Conservation (phyloP, 2,888 invertebrate genomes). For the Tenthredo livida region DNA sequence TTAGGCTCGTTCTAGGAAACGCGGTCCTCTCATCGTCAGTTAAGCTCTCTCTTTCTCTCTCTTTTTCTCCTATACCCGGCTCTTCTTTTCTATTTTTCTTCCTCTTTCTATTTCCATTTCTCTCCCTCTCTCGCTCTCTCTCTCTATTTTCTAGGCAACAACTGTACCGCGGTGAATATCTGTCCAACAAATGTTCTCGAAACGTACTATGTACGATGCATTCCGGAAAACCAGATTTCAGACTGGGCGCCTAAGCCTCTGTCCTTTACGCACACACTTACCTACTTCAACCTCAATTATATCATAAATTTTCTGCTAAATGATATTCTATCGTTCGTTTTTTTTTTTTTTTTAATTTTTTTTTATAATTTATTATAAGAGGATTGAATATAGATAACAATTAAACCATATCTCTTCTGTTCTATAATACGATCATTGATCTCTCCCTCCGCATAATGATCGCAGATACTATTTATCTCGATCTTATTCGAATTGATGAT, state of each 20-base stretch:
- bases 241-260: not conserved
- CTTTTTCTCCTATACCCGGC: conserved; percentile 35
- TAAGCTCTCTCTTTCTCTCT: conserved; percentile 49
- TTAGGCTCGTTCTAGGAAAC: conserved; percentile 44
- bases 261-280: not conserved
- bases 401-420: no score
- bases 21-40: conserved; percentile 46
- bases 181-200: conserved; percentile 56
- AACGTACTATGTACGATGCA: conserved; percentile 33
- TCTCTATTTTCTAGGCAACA: conserved; percentile 38
- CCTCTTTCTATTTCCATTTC: not conserved
- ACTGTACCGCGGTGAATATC: conserved; percentile 44
- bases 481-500: not conserved
- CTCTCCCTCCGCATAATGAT: no score
- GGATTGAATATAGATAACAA: no score
- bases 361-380: no score
- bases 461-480: no score
- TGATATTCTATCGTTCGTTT: no score
- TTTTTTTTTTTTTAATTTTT: no score
- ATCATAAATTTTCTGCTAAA: no score
- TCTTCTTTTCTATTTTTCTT: conserved; percentile 38
- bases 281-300: no score
- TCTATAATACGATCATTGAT: no score
- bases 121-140: conserved; percentile 49
- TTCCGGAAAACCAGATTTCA: conserved; percentile 50